Base-by-base conservation (phyloP, 2,888 invertebrate species). In the Bembecia ichneumoniformis region DNA sequence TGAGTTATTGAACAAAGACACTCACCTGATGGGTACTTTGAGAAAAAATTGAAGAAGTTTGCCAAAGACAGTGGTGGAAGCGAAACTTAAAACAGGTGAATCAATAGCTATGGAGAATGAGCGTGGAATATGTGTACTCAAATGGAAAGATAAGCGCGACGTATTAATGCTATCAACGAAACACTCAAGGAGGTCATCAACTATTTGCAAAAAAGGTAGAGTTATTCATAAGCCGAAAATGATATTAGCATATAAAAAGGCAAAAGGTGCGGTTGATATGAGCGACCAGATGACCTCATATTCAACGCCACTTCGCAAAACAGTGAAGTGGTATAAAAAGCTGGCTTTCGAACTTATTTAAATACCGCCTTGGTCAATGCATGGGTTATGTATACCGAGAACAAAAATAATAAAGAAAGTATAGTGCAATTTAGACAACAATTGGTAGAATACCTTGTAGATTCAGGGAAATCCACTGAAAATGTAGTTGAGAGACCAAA, bases 1-100 rank as follows among this genome's bases (percentile, higher is more conserved):
- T 40, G 40, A 62, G 46, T 55, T 74, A 48, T 51, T 72, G 47
- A 43, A 61, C 10, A 56, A 66, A 47, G 57, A 67, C 43, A 70
- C 68, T 7, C 64, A 72, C 59, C 53, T 70, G 20, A 54, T 68
- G 49, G 70, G 70, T 13, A 73, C 69, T 45, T 47, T 72, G 36
- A 54, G 68, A 54, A 66, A 63, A 57, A 70, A 71, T 52, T 58
- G 66, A 54, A 60, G 54, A 56, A 53, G 58, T 47, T 61, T 71
- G 48, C 68, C 71, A 43, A 61, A 60, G 49, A 51, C 54, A 49
- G 67, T 76, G 11, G 52, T 62, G 13, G 56, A 57, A 46, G 53
- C 56, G 28, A 69, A 71, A 58, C 55, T 72, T 28, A 53, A 68
- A 57, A 20, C n/a, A 51, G 63, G 64, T 4, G 57, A 63, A 51